Conservation (phyloP, 1,140 invertebrate genomes). For the Acromyrmex echinatior region DNA sequence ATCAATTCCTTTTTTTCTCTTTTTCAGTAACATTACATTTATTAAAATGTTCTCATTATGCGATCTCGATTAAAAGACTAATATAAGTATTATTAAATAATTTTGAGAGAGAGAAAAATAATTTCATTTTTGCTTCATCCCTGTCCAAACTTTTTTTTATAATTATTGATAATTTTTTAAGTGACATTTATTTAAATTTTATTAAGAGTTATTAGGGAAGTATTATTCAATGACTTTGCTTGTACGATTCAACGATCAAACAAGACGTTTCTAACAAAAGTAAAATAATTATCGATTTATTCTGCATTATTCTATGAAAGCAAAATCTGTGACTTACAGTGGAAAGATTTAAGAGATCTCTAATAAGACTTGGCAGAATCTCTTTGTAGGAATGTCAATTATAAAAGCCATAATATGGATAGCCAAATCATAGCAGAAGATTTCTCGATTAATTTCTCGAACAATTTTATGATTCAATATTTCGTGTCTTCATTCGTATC, state of each 20-base stretch:
- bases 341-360: conserved; percentile 5
- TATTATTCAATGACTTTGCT: neutral
- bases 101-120: neutral
- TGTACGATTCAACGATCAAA: neutral
- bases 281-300: neutral
- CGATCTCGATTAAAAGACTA: neutral
- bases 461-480: neutral
- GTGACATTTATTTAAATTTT: neutral
- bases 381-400: conserved; percentile 13
- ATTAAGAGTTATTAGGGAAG: neutral
- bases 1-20: neutral
- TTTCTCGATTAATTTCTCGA: neutral
- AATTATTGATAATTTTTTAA: neutral
- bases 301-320: neutral
- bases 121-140: too few species aligned
- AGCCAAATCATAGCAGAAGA: neutral
- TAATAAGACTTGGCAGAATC: neutral
- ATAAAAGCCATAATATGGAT: neutral
- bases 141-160: neutral
- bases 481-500: neutral
- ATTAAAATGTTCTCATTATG: neutral
- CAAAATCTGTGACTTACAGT: conserved; percentile 4
- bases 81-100: neutral
- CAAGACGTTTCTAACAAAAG: neutral
- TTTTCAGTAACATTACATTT: neutral